Conservation (phyloP, 1,140 invertebrate genomes). For the Eriosoma lanigerum region DNA sequence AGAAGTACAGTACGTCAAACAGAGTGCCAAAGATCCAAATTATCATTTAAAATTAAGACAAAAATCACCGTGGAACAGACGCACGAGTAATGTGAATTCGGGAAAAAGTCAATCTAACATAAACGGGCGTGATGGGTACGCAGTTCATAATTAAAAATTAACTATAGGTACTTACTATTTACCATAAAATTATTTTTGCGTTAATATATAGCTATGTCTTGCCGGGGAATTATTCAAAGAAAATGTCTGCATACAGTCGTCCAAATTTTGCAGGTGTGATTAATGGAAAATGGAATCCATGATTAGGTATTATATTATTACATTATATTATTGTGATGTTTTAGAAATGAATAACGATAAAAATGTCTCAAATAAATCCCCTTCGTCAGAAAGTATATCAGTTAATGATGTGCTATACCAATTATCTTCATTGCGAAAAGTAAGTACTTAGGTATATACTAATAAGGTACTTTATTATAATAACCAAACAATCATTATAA, state of each 20-base stretch:
- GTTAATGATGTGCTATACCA: slow-evolving; percentile 45
- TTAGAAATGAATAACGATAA: slow-evolving; percentile 42
- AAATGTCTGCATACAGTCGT: slow-evolving; percentile 7
- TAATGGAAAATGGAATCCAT: background rate
- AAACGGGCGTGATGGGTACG: background rate
- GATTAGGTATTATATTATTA: background rate
- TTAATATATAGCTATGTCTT: background rate
- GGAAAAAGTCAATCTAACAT: background rate
- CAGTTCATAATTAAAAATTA: background rate
- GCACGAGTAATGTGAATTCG: slow-evolving; percentile 1
- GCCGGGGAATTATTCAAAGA: slow-evolving; percentile 26
- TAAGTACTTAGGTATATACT: too few species aligned
- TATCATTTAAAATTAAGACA: slow-evolving; percentile 67
- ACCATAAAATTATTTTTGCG: background rate
- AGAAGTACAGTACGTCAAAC: slow-evolving; percentile 71
- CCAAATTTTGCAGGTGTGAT: slow-evolving; percentile 47
- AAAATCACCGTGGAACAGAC: background rate
- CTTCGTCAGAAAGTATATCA: slow-evolving; percentile 27
- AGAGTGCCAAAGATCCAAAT: slow-evolving; percentile 75
- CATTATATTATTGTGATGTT: background rate
- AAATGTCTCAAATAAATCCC: background rate
- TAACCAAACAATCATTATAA: too few species aligned
- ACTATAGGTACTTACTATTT: too few species aligned
- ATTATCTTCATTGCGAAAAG: slow-evolving; percentile 42
- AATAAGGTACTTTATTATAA: too few species aligned